phyloP scores from a whole-genome alignment of 1,140 invertebrate genomes.

The Mya arenaria region DNA sequence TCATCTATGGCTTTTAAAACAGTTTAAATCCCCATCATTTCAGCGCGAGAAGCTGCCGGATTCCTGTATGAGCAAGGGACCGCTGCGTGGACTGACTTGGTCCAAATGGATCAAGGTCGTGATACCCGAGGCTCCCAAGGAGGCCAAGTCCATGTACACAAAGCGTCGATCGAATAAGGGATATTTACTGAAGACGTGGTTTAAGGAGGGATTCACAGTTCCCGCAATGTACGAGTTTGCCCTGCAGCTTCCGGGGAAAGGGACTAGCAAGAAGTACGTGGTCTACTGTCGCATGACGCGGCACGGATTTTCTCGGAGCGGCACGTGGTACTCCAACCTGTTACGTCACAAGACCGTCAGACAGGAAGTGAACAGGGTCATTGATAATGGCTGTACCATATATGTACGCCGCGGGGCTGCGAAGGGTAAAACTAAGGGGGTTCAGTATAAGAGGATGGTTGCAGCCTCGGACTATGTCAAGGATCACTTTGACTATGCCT shows the following conservation, averaged over 20 bases:
- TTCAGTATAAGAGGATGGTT: slow-evolving; percentile 1
- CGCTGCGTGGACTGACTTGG: slow-evolving; percentile 58
- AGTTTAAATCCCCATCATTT: slow-evolving; percentile 6
- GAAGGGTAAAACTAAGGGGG: background rate
- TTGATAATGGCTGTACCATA: slow-evolving; percentile 13
- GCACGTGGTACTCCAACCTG: slow-evolving; percentile 19
- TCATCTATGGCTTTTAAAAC: background rate
- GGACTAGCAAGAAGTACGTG: slow-evolving; percentile 29
- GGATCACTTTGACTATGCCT: slow-evolving; percentile 42
- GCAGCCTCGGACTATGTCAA: background rate
- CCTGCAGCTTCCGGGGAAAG: slow-evolving; percentile 18
- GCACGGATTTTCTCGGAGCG: background rate
- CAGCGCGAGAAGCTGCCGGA: slow-evolving; percentile 40
- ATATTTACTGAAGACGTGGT: slow-evolving; percentile 24
- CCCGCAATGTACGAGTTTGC: slow-evolving; percentile 60
- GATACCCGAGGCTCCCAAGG: background rate
- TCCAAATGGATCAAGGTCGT: slow-evolving; percentile 44
- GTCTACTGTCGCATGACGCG: slow-evolving; percentile 22
- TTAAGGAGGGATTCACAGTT: slow-evolving; percentile 11
- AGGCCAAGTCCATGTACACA: background rate
- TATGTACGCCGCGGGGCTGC: slow-evolving; percentile 20
- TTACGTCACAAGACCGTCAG: slow-evolving; percentile 9
- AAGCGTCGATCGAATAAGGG: background rate
- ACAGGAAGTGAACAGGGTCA: slow-evolving; percentile 2
- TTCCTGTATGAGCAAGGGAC: slow-evolving; percentile 44